phyloP scores from a whole-genome alignment of 2,113 vertebrate species.

The Terrapene triunguis region DNA sequence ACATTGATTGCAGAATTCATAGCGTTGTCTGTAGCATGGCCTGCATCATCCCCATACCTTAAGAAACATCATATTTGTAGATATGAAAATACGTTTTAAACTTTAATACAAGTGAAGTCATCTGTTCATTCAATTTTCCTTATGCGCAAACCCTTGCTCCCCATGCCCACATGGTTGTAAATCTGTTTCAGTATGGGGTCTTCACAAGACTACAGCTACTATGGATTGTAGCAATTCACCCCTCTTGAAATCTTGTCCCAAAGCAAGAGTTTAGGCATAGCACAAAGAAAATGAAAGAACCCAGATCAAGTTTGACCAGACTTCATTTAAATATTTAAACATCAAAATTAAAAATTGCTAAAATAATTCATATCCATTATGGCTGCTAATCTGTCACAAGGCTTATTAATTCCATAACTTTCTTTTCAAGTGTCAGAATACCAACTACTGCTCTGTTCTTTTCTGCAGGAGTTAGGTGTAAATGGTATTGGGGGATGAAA shows the following conservation, averaged over 20 bases:
- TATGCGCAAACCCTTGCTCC: background rate
- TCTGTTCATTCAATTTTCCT: background rate
- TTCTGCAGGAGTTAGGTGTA: background rate
- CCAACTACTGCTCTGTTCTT: background rate
- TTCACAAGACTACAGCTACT: background rate
- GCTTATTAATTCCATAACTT: background rate
- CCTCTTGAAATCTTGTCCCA: background rate
- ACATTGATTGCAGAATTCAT: slow-evolving; percentile 96
- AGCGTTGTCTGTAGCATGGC: slow-evolving; percentile 91
- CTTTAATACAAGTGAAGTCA: background rate
- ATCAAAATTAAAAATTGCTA: slow-evolving; percentile 11
- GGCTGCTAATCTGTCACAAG: slow-evolving; percentile 32
- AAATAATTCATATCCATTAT: background rate
- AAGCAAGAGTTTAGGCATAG: background rate
- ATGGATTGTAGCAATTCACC: background rate
- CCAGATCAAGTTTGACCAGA: background rate
- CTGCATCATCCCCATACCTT: slow-evolving; percentile 94
- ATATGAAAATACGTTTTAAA: background rate
- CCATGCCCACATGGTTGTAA: background rate
- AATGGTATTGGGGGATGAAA: background rate
- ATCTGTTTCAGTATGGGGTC: background rate
- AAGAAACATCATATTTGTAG: slow-evolving; percentile 28
- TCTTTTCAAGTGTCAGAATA: background rate
- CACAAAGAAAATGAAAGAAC: background rate
- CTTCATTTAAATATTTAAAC: background rate